These are phyloP conservation scores for Aspidoscelis tigris DNA, from an alignment of 2,113 vertebrate genomes.

Conservation along the genomic window DNA sequence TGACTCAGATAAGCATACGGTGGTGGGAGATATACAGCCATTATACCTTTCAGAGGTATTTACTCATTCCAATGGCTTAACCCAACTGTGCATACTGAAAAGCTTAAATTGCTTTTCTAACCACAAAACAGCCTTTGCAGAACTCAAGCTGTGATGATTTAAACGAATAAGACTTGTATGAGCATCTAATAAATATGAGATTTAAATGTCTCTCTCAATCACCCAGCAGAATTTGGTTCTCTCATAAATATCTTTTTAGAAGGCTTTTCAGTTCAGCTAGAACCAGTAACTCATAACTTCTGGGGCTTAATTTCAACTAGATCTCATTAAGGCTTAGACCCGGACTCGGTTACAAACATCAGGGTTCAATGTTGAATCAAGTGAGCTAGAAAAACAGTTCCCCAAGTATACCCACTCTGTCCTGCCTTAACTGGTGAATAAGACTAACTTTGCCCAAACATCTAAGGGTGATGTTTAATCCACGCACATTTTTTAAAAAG, in stretches of 20 bases:
- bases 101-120: background rate
- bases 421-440: background rate
- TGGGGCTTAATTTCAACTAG: accelerated
- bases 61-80: conserved; percentile 38
- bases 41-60: conserved; percentile 47
- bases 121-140: conserved; percentile 20
- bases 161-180: conserved; percentile 19
- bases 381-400: background rate
- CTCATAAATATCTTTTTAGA: background rate
- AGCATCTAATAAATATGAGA: background rate
- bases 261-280: background rate
- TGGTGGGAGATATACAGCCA: conserved; percentile 26
- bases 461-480: too few relatives aligned
- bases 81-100: background rate
- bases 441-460: background rate
- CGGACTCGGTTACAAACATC: background rate
- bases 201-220: conserved; percentile 7
- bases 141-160: conserved; percentile 15
- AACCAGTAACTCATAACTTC: background rate
- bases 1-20: conserved; percentile 43
- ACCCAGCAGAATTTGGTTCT: background rate
- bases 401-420: too few relatives aligned
- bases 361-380: background rate
- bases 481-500: too few relatives aligned
- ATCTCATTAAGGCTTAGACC: background rate